Evolutionary conservation across 2,888 invertebrate genomes (phyloP), one percentile per base, ranked within the genome.

Genomic region (Lepidochrysops patricia): DNA sequence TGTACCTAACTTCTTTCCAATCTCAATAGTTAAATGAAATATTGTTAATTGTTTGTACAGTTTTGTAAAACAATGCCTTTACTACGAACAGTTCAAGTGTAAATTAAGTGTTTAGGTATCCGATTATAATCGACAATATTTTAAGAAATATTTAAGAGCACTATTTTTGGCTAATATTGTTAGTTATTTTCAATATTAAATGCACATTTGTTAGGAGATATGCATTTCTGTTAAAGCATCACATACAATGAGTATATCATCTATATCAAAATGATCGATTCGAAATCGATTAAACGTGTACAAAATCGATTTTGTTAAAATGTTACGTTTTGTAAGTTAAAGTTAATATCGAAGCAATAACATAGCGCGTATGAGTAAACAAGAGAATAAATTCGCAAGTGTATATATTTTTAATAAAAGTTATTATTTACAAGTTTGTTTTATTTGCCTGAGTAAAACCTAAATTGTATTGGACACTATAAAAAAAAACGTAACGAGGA

Each of bases 341-440:
- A 49, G 29, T 32, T 25, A 49, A 49, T 32, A 67, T 66, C 64
- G 64, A 75, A 80, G 80, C 80, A 80, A 80, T 80, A 79, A 73
- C 61, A 66, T 35, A 59, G 61, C 60, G 9, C 32, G 62, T 66
- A 69, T 64, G 62, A 73, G 68, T 66, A 66, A 62, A 62, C 66
- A 65, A 67, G 67, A 67, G 69, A 67, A 70, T 70, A 72, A 77
- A 71, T 70, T 69, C 71, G 70, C 73, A 68, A 68, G 70, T 75
- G 75, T 80, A 76, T 80, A 79, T 83, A 80, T 84, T 83, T 84
- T 83, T 79, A 81, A 76, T 81, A 83, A 69, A 82, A 81, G 77
- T 70, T 64, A 70, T 69, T 69, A 68, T 64, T 26, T 54, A 48
- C 62, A 58, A 64, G 32, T 6, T 60, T 43, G 66, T 70, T 61